Evolutionary conservation across 2,888 invertebrate genomes (phyloP), one percentile per base, ranked within the genome.

Genomic region (Metacarcinus magister): DNA sequence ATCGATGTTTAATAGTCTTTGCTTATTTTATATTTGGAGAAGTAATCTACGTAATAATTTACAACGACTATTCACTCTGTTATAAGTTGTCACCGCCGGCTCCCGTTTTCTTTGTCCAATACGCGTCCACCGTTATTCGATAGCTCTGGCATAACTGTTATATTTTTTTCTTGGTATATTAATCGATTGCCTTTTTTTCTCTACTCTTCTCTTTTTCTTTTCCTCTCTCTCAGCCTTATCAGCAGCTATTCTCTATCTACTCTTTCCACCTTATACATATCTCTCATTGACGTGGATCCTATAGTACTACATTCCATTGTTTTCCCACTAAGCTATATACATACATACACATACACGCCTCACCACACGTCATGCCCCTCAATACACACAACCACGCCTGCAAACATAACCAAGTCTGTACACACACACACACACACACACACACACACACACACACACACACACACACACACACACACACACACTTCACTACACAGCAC

Each of bases 381-480:
- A 19, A 67, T n/a, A 75, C 75, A 75, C 28, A 23, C 75, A 75
- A 10, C n/a, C 75, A 75, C 75, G 28, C 75, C 28, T 75, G 1
- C 75, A n/a, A n/a, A 23, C 75, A n/a, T 23, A 75, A 60, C 19
- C 16, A 60, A 60, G 2, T 19, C 8, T 7, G 16, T 16, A 54
- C 1, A 16, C 54, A 7, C 54, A 16, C 54, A 10, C 16, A 10
- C 8, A 10, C 10, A 3, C 54, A 7, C 54, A 54, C 54, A 54
- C 54, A 54, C 54, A 54, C 54, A 54, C 3, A 54, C 54, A 54
- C 54, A 54, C 54, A 60, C 60, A 60, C 60, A 60, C 60, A 60
- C 60, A 60, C 60, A 60, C 60, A 60, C 60, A 60, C 60, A 60
- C 60, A 60, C 60, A 60, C 60, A 60, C 60, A 60, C 60, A 60